Base-by-base conservation (phyloP, 2,113 vertebrate species). In the Patagioenas fasciata region DNA sequence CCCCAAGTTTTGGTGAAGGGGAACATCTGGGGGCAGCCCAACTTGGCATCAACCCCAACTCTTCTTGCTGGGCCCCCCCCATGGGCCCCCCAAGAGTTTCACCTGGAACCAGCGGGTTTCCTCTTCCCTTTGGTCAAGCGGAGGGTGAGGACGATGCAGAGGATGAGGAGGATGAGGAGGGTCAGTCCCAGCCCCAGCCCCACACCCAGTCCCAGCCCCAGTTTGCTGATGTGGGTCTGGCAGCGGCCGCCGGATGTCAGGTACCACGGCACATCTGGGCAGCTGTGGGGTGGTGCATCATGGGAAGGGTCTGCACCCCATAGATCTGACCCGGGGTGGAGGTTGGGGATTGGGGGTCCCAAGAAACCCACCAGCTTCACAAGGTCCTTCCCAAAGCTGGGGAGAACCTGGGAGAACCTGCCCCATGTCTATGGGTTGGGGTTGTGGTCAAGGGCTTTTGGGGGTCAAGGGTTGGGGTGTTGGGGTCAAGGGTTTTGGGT, bases 191-290 rank as follows among this genome's bases (percentile, higher is more conserved):
- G 38, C 4, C 81, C 91, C 74, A 89, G 42, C 48, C 85, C 85
- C 61, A 93, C 91, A 1, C 85, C 91, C 34, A 93, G 36, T 5
- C 85, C 86, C 69, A 93, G 67, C 26, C 91, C 91, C 73, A 93
- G 31, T 50, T 93, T 73, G 61, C 91, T 89, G 85, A 93, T 16
- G 80, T 80, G 73, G 85, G 40, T 89, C 67, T 93, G 48, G 67
- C 91, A 89, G 48, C 26, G 67, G 23, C 17, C 40, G 0, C 85
- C 80, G 2, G 91, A 3, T 3, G 80, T 67, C 40, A 93, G 73
- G 73, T 44, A 84, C 85, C 66, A 67, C 7, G 91, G 67, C 26
- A 89, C 10, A 4, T 66, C 80, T 0, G 47, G 91, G 73, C 91
- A 93, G 66, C 91, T 85, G 83, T 7, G 19, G 40, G 51, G 16